phyloP scores from a whole-genome alignment of 2,113 vertebrate species.

The Peucedramus taeniatus region DNA sequence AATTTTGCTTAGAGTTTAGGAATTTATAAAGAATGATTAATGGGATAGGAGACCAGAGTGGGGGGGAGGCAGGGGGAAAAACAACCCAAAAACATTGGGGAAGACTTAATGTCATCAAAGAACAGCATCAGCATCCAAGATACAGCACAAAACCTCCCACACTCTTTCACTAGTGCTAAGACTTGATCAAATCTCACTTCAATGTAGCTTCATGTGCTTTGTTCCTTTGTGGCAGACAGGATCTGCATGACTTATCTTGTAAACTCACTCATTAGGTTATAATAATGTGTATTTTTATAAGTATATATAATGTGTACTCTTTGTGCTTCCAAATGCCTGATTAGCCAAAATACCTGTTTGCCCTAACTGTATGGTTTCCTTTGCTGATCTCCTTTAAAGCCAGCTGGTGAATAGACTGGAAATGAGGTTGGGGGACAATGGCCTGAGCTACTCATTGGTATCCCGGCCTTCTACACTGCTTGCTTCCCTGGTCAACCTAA shows the following conservation, averaged over 20 bases:
- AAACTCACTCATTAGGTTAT: background rate
- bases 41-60: background rate
- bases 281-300: too few species aligned
- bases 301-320: too few species aligned
- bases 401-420: background rate
- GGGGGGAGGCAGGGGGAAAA: too few species aligned
- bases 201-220: background rate
- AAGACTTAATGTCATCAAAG: background rate
- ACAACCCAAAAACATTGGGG: background rate
- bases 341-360: background rate
- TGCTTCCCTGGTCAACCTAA: background rate
- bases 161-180: rapidly evolving
- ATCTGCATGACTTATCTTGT: background rate
- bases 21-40: background rate
- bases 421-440: background rate
- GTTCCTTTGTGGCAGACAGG: background rate
- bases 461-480: background rate
- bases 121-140: background rate
- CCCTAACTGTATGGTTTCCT: background rate
- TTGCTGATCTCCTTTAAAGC: background rate
- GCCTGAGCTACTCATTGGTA: background rate
- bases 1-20: background rate
- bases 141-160: rapidly evolving
- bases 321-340: background rate
- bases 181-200: background rate